These are phyloP conservation scores for Cryptocheilus praepositus DNA, from an alignment of 2,888 invertebrate species.

Conservation along the genomic window DNA sequence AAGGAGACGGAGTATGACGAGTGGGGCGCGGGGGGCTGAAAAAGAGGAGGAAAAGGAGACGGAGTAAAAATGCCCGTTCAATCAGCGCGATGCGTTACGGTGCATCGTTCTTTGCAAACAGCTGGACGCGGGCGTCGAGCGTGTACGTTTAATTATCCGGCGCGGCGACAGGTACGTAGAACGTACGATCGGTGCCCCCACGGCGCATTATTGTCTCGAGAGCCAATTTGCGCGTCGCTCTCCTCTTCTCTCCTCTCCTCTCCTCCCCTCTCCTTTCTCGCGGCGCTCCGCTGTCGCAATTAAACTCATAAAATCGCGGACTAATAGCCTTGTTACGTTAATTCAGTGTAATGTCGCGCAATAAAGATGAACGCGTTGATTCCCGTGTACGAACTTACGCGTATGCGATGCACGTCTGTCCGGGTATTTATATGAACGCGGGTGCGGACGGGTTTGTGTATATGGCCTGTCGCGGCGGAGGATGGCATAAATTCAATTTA, in stretches of 20 bases:
- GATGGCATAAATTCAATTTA: constrained; percentile 62
- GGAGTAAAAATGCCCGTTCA: constrained; percentile 20
- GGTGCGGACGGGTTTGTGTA: neutral
- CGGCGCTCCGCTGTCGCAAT: constrained; percentile 56
- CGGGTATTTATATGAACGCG: no score
- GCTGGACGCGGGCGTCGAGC: constrained; percentile 24
- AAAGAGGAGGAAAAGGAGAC: neutral
- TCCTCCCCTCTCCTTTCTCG: neutral
- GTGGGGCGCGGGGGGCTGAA: neutral
- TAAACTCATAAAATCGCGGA: constrained; percentile 60
- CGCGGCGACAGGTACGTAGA: constrained; percentile 40
- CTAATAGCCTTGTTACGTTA: constrained; percentile 63
- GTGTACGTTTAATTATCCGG: constrained; percentile 41
- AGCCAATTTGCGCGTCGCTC: constrained; percentile 48
- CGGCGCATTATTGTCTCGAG: constrained; percentile 42
- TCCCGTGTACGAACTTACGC: constrained; percentile 18
- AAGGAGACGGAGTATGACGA: neutral
- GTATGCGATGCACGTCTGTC: constrained; percentile 1
- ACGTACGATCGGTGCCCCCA: constrained; percentile 25
- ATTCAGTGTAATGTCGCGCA: constrained; percentile 56
- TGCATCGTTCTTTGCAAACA: neutral
- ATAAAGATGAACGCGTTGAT: constrained; percentile 59
- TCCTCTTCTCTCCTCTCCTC: no score
- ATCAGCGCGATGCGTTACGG: constrained; percentile 23
- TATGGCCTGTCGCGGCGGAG: constrained; percentile 21